Evolutionary conservation across 2,797 vertebrate species (phyloP).

Genomic region (Ispidina picta): DNA sequence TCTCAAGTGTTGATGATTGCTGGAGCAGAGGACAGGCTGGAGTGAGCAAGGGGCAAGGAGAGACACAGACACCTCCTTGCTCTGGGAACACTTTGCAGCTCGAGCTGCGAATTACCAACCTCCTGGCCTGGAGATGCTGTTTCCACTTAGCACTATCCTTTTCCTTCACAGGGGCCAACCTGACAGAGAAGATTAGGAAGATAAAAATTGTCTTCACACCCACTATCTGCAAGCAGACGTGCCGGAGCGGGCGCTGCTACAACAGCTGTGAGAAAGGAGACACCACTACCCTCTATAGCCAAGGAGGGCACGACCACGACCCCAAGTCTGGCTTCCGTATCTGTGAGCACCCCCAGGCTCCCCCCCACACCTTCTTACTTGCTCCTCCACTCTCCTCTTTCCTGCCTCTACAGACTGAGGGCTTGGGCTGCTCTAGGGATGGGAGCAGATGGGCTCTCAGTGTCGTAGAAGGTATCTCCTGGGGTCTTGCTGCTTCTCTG

Average conservation of each 20-base stretch:
- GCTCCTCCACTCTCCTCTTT: not conserved
- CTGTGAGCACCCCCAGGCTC: conserved; percentile 82
- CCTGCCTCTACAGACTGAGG: not conserved
- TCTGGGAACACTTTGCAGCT: not conserved
- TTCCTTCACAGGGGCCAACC: conserved; percentile 86
- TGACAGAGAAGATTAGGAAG: conserved; percentile 91
- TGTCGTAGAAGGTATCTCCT: not conserved
- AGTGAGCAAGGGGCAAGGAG: not conserved
- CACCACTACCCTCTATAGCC: conserved; percentile 92
- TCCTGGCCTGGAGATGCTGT: conserved; percentile 28
- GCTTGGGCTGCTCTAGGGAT: not conserved
- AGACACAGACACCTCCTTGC: not conserved
- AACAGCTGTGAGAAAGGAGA: conserved; percentile 93
- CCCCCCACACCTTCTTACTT: not conserved
- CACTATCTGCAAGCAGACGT: conserved; percentile 90
- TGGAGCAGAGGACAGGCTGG: not conserved
- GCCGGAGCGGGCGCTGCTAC: conserved; percentile 85
- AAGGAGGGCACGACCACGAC: conserved; percentile 84
- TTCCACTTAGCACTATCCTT: conserved; percentile 69
- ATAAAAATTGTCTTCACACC: conserved; percentile 97
- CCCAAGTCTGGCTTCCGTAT: conserved; percentile 91
- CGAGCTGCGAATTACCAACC: not conserved
- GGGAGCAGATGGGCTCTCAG: not conserved
- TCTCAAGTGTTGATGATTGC: not conserved
- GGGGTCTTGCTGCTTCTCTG: not conserved